Conservation (phyloP, 2,113 vertebrate genomes). For the Peromyscus maniculatus region DNA sequence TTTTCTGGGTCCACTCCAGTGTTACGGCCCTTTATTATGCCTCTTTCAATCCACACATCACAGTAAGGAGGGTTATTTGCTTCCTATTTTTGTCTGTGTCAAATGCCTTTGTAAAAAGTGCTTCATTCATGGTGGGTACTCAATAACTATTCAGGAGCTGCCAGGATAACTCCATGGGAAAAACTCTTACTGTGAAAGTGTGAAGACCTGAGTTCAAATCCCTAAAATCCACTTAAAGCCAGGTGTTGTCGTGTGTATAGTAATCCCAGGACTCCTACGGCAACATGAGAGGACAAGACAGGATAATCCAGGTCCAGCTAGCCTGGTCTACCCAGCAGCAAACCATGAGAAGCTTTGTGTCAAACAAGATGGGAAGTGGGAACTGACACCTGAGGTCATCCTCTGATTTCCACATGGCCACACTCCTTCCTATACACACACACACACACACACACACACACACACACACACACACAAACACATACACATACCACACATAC, state of each 20-base stretch:
- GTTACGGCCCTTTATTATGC: neutral
- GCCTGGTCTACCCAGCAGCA: neutral
- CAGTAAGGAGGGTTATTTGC: neutral
- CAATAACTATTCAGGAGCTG: neutral
- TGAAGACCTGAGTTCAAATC: neutral
- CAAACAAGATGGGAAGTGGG: neutral
- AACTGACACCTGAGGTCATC: neutral
- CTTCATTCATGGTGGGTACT: neutral
- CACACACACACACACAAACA: neutral
- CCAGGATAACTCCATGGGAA: neutral
- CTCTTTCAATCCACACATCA: neutral
- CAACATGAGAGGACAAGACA: neutral
- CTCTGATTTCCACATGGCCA: neutral
- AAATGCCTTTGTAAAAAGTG: neutral
- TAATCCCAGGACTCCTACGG: neutral
- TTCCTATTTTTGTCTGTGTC: neutral
- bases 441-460: neutral
- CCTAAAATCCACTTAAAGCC: neutral
- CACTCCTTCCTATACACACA: neutral
- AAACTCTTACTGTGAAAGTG: neutral
- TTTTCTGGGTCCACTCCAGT: neutral
- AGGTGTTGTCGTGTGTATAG: neutral
- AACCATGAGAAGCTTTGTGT: neutral
- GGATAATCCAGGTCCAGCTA: neutral
- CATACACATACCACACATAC: neutral